These are phyloP conservation scores for Peromyscus melanophrys DNA, from an alignment of 2,797 vertebrate genomes.

Conservation along the genomic window DNA sequence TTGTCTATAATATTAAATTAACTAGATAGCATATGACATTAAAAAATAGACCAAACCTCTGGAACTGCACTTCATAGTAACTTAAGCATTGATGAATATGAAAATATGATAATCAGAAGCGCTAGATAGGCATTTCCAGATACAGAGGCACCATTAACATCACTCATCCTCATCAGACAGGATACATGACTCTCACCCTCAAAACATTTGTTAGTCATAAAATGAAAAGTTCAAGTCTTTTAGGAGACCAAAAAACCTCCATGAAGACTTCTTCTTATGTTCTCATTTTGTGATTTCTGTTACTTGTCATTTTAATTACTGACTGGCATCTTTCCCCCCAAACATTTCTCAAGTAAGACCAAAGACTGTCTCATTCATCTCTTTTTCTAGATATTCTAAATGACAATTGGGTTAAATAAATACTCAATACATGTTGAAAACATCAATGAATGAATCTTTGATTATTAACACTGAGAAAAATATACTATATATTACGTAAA, in stretches of 20 bases:
- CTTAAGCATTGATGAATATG: not conserved
- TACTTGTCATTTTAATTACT: constrained; percentile 3
- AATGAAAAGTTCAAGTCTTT: constrained; percentile 58
- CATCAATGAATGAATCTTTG: constrained; percentile 5
- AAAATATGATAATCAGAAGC: not conserved
- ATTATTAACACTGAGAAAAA: constrained; percentile 2
- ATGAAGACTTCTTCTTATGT: constrained; percentile 27
- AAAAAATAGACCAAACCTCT: constrained; percentile 23
- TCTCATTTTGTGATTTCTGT: constrained; percentile 55
- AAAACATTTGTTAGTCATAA: constrained; percentile 61
- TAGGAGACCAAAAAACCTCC: constrained; percentile 13
- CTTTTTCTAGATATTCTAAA: constrained; percentile 22
- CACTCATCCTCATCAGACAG: constrained; percentile 12
- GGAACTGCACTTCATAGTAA: constrained; percentile 24
- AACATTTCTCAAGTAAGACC: constrained; percentile 45
- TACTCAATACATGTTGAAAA: not conserved
- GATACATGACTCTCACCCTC: constrained; percentile 28
- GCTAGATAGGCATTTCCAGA: not conserved
- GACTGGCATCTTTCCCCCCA: not conserved
- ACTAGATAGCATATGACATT: constrained; percentile 11
- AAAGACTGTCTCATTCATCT: constrained; percentile 6
- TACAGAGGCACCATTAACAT: not conserved
- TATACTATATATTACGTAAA: not conserved
- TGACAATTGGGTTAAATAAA: constrained; percentile 11
- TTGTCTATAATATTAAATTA: constrained; percentile 45